A percentile compares a stretch with the other conserved stretches of the same genome.
Conservation (phyloP, 2,113 vertebrate genomes). For the Zootoca vivipara region DNA sequence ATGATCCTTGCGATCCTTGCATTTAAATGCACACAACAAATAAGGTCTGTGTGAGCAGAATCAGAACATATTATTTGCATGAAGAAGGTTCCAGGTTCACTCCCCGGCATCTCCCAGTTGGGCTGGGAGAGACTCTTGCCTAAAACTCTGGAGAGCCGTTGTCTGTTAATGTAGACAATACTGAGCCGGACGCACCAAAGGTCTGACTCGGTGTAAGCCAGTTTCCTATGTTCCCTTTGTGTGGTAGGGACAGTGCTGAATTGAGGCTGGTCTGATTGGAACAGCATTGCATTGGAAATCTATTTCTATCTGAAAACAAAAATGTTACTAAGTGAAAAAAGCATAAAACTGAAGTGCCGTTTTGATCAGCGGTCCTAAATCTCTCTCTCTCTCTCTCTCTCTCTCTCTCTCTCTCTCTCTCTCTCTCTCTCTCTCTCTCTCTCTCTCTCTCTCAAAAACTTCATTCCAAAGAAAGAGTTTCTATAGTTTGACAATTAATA, state of each 20-base stretch:
- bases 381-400: background rate
- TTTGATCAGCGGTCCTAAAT: too few relatives aligned
- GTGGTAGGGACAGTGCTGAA: background rate
- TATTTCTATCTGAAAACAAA: background rate
- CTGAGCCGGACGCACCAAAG: too few relatives aligned
- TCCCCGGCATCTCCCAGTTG: too few relatives aligned
- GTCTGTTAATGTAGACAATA: too few relatives aligned
- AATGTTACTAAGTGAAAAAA: background rate
- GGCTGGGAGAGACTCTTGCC: too few relatives aligned
- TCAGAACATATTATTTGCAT: too few relatives aligned
- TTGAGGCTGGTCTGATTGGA: background rate
- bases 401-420: background rate
- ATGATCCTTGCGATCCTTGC: background rate
- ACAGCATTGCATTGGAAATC: background rate
- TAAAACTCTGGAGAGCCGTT: too few relatives aligned
- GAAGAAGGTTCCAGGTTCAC: too few relatives aligned
- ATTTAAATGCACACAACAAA: background rate
- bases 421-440: background rate
- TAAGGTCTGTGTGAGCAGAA: background rate
- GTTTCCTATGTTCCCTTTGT: too few relatives aligned
- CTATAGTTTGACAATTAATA: background rate
- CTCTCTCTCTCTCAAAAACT: background rate
- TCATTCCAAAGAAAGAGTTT: background rate
- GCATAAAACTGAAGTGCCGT: background rate
- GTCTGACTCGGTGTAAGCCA: too few relatives aligned